phyloP scores from a whole-genome alignment of 1,140 invertebrate genomes.

The Zaprionus vittiger region DNA sequence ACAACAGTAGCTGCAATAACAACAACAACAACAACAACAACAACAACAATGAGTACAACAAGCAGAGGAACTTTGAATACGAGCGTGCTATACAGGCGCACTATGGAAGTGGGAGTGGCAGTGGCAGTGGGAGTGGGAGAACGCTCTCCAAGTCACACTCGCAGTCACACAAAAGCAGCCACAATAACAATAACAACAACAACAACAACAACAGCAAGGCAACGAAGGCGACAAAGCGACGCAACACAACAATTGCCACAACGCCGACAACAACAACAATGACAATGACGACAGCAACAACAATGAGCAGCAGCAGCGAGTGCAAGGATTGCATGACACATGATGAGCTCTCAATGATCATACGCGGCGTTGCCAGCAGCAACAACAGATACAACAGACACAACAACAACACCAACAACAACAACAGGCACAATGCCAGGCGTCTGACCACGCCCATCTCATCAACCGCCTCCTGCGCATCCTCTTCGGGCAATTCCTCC shows the following conservation, averaged over 20 bases:
- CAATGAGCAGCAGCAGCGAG: conserved; percentile 12
- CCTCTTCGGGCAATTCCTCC: conserved; percentile 50
- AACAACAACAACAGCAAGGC: conserved; percentile 44
- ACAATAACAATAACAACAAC: conserved; percentile 39
- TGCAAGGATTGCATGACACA: conserved; percentile 67
- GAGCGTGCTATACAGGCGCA: conserved; percentile 68
- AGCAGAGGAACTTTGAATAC: conserved; percentile 66
- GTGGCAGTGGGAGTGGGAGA: background rate
- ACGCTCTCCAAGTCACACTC: conserved; percentile 11
- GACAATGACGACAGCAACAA: background rate
- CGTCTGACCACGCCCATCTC: conserved; percentile 25
- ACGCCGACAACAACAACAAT: conserved; percentile 21
- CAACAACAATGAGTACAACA: conserved; percentile 54
- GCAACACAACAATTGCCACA: background rate
- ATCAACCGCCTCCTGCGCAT: conserved; percentile 24
- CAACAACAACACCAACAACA: conserved; percentile 33
- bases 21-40: conserved; percentile 48
- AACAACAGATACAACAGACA: conserved; percentile 1
- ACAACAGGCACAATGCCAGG: conserved; percentile 1
- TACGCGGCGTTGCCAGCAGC: conserved; percentile 48
- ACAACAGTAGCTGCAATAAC: conserved; percentile 32
- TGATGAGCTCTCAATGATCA: conserved; percentile 76
- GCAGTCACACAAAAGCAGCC: conserved; percentile 47
- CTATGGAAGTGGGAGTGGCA: conserved; percentile 53
- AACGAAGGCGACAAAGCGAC: conserved; percentile 12